Base-by-base conservation (phyloP, 2,797 vertebrate species). In the Alca torda region DNA sequence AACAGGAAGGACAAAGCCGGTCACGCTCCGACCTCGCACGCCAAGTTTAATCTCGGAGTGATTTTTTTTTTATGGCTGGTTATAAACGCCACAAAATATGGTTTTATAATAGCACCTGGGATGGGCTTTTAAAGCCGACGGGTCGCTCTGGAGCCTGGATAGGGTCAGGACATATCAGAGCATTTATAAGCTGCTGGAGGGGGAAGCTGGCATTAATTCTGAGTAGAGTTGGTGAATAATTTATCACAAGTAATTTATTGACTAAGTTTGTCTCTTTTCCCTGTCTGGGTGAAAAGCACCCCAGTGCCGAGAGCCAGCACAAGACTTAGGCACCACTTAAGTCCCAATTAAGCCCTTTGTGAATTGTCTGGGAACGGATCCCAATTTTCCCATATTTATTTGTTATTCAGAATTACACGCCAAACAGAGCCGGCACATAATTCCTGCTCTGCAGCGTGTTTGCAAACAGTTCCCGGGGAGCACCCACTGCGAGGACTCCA, bases 341-440 rank as follows among this genome's bases (percentile, higher is more conserved):
- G 17, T 89, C 88, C 94, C 96, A 95, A 96, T 97, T 96, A 95
- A 87, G 21, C 80, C 92, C 90, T 97, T 95, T 97, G 96, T 96
- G 91, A 80, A 95, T 82, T 77, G 90, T 90, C 96, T 96, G 96
- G 96, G 96, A 97, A 96, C 77, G 11, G 81, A 70, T 96, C 96
- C 96, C 96, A 80, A 39, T 70, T 95, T 87, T 90, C 61, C 93
- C 84, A 6, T 37, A 59, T 96, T 95, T 95, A n/a, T 96, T 95
- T 95, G 90, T 96, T 70, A 1, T 28, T 75, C n/a, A 60, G 85
- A 85, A 74, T 93, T 16, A 20, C 12, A 11, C n/a, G 9, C 51
- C 89, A 73, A 50, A 25, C 37, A 6, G 85, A 89, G 78, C 73
- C 28, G 20, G 37, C 31, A 5, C 67, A 11, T 28, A 74, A 89